A percentile compares a stretch with the other conserved stretches of the same genome.
Evolutionary conservation across 64 coral and sea anemone species (phyloP).

Genomic region (Actinia equina): DNA sequence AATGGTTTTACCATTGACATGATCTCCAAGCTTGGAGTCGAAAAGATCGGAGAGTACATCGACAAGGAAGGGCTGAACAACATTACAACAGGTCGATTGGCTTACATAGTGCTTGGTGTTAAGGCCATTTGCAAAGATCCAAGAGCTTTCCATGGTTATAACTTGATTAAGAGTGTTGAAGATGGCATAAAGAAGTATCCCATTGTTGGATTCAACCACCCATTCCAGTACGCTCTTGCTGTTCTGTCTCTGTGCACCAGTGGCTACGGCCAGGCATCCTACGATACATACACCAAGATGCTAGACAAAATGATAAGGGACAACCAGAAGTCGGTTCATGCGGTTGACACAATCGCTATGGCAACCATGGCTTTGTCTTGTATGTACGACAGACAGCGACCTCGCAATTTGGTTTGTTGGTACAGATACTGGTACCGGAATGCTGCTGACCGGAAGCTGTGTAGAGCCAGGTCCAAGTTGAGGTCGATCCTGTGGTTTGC

Average conservation of each 20-base stretch:
- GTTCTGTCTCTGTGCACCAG: conserved; percentile 38
- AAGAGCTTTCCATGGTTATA: not conserved
- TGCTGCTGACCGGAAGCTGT: not conserved
- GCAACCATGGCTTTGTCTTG: conserved; percentile 3
- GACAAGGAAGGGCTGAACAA: conserved; percentile 18
- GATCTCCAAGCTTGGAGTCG: conserved; percentile 6
- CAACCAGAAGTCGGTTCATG: not conserved
- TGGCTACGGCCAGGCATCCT: not conserved
- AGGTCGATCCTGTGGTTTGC: not conserved
- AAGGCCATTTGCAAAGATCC: conserved; percentile 39
- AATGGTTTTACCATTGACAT: conserved; percentile 27
- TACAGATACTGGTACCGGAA: not conserved
- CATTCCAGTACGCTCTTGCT: conserved; percentile 36
- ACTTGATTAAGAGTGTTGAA: conserved; percentile 27
- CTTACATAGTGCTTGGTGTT: conserved; percentile 22
- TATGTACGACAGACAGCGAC: not conserved
- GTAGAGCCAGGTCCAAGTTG: not conserved
- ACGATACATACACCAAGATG: not conserved
- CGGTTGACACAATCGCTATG: not conserved
- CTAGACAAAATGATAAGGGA: not conserved
- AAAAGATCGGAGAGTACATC: conserved; percentile 19
- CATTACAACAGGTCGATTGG: conserved; percentile 9
- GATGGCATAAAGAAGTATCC: conserved; percentile 27
- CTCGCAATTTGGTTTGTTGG: not conserved
- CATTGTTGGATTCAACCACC: conserved; percentile 22